Percentiles rank a stretch among this genome's conserved stretches.
These are phyloP conservation scores for Cossypha heuglini DNA, from an alignment of 2,797 vertebrate species.

Conservation along the genomic window DNA sequence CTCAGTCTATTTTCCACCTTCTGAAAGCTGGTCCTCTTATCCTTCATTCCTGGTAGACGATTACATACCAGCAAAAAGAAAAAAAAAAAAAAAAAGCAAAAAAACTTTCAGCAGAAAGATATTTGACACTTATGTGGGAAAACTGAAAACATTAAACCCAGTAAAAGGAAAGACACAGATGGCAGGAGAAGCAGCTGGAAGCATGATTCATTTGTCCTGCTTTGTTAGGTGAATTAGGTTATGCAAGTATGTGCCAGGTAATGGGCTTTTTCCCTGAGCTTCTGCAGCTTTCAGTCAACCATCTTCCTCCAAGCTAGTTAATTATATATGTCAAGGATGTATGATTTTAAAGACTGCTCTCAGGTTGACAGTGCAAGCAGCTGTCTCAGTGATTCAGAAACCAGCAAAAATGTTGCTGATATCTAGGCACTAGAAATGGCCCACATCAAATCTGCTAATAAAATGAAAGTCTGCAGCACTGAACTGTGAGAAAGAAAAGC, in stretches of 20 bases:
- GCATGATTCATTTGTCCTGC: not conserved
- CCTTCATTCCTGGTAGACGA: not conserved
- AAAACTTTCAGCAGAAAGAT: not conserved
- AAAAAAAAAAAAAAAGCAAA: not conserved
- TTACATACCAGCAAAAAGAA: not conserved
- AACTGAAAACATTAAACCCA: not conserved
- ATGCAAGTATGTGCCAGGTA: not conserved
- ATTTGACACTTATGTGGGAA: not conserved
- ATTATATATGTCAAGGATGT: not conserved
- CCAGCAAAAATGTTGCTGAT: not conserved
- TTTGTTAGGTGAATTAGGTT: not conserved
- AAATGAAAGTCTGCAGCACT: not conserved
- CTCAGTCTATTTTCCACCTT: not conserved
- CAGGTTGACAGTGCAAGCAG: not conserved
- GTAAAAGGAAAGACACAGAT: not conserved
- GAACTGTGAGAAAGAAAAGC: not conserved
- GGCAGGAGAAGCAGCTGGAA: not conserved
- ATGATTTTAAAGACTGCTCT: not conserved
- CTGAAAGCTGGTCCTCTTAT: not conserved
- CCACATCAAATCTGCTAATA: not conserved
- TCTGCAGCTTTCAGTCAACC: not conserved
- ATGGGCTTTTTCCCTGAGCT: not conserved
- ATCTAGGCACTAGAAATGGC: not conserved
- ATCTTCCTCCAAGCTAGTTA: not conserved
- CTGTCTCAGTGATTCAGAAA: not conserved